Evolutionary conservation across 2,888 invertebrate genomes (phyloP), one percentile per base, ranked within the genome.

Genomic region (Heliconius aoede): DNA sequence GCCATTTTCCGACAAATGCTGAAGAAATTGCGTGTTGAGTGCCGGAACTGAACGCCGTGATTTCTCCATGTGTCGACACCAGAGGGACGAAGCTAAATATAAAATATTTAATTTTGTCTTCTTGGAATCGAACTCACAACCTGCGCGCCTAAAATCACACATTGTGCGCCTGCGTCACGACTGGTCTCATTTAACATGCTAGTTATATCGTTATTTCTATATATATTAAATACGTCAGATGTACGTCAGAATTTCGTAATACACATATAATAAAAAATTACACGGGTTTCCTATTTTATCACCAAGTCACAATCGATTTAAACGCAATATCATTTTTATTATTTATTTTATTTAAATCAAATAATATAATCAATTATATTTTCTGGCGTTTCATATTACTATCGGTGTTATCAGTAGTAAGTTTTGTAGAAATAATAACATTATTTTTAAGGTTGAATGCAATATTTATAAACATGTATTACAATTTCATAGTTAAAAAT

Each of bases 231-330:
- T 68, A 46, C 46, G 30, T 69, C 30, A 55, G 1, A 18, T n/a
- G n/a, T 68, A 46, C 46, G 30, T 69, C 30, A 55, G 1, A 18
- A 55, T 51, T 55, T 21, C 46, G 8, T 46, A 30, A 13, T n/a
- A n/a, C 3, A 28, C n/a, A 30, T 28, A 30, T 30, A 69, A 55
- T 55, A 69, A 55, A 30, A 13, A 55, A 55, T 69, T 32, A n/a
- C 15, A 55, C 15, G 51, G 30, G n/a, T 55, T 46, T n/a, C 30
- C 30, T 30, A 55, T 55, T 69, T 69, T 69, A 69, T 69, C 32
- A 69, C 51, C 69, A 18, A 55, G 24, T 30, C 9, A 69, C 55
- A 69, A 69, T 69, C 30, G 69, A 69, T 69, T 55, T 32, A 51
- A 55, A 55, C 30, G 69, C 55, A 30, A 69, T 46, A 55, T n/a